phyloP scores from a whole-genome alignment of 2,888 invertebrate genomes.

The Homarus gammarus region DNA sequence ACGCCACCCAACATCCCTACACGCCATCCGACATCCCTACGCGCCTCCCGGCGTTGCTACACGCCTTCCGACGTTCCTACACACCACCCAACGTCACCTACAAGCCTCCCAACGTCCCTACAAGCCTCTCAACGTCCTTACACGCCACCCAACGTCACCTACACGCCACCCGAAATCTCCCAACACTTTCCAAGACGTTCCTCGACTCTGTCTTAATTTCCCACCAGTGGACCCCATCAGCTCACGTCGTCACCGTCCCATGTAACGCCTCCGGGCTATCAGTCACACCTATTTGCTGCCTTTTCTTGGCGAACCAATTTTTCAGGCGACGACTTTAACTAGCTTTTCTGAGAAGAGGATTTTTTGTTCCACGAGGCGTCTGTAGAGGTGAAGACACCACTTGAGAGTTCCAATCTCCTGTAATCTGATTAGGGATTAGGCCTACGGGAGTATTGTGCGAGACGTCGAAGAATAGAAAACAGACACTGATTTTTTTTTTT shows the following conservation, averaged over 20 bases:
- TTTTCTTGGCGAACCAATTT: not conserved
- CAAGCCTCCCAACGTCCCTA: not conserved
- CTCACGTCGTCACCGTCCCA: not conserved
- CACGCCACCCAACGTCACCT: no score
- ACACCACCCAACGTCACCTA: not conserved
- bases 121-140: no score
- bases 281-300: constrained; percentile 10
- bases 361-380: not conserved
- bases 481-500: not conserved
- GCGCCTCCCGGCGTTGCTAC: not conserved
- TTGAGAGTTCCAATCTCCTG: constrained; percentile 13
- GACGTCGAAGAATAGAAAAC: not conserved
- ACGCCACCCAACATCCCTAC: not conserved
- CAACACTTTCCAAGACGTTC: no score
- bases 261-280: not conserved
- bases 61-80: not conserved
- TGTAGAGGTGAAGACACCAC: not conserved
- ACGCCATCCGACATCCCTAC: no score
- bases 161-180: no score
- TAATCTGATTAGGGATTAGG: constrained; percentile 42
- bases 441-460: constrained; percentile 4
- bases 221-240: no score
- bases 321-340: not conserved
- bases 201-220: no score
- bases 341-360: not conserved